A percentile compares a stretch with the other conserved stretches of the same genome.
Conservation (phyloP, 2,888 invertebrate species). For the Chironomus riparius region DNA sequence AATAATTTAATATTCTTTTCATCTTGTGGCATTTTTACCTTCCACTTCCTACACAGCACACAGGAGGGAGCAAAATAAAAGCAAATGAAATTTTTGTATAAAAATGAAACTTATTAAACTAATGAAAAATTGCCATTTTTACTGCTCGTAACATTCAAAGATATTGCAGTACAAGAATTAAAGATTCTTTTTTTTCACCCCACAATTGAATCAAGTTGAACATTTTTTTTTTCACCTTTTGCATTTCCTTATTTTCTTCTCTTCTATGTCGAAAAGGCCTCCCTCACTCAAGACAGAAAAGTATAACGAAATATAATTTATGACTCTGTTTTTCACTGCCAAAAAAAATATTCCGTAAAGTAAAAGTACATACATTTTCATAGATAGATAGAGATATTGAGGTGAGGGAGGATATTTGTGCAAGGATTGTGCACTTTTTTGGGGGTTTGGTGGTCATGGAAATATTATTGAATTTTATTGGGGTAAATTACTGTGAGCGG, state of each 20-base stretch:
- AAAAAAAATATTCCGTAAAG: too few relatives aligned
- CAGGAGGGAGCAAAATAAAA: not conserved
- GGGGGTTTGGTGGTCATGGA: not conserved
- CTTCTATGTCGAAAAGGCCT: not conserved
- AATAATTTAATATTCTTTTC: conserved; percentile 24
- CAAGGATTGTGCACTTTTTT: not conserved
- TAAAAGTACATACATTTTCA: too few relatives aligned
- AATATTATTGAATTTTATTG: too few relatives aligned
- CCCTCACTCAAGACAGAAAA: not conserved
- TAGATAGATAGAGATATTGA: too few relatives aligned
- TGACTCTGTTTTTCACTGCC: not conserved
- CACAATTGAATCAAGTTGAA: not conserved
- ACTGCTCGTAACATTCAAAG: conserved; percentile 21
- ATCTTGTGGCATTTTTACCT: not conserved
- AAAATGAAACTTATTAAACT: conserved; percentile 22
- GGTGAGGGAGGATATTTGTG: not conserved
- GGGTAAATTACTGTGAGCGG: too few relatives aligned
- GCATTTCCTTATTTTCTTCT: not conserved
- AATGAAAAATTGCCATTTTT: conserved; percentile 27
- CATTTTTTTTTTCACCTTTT: not conserved
- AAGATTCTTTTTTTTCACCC: conserved; percentile 18
- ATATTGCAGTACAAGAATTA: not conserved
- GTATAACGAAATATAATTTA: conserved; percentile 18
- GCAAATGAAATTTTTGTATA: not conserved
- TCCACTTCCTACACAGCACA: not conserved